Evolutionary conservation across 2,113 vertebrate species (phyloP).

Genomic region (Crocuta crocuta): DNA sequence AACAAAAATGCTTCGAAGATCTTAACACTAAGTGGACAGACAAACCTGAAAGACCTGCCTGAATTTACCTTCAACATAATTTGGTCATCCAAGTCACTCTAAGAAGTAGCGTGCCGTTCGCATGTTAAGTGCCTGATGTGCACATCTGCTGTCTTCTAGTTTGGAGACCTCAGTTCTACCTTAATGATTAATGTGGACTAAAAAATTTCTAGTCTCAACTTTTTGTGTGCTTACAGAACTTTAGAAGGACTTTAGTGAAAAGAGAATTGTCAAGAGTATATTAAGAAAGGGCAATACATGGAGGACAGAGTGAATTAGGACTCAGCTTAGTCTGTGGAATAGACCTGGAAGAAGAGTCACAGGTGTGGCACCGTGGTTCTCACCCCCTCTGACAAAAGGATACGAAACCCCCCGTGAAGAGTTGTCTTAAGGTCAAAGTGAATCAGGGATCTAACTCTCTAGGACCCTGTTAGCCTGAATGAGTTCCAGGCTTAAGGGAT

Average conservation of each 20-base stretch:
- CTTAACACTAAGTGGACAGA: neutral
- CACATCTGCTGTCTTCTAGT: neutral
- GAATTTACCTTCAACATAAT: neutral
- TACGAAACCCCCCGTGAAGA: neutral
- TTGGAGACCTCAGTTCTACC: neutral
- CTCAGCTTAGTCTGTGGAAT: neutral
- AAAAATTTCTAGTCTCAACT: neutral
- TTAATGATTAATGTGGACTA: neutral
- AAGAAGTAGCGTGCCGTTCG: neutral
- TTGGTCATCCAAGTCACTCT: neutral
- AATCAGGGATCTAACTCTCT: neutral
- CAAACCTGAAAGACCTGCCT: neutral
- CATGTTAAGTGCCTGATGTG: neutral
- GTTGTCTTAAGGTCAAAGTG: neutral
- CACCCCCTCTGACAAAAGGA: rapidly evolving
- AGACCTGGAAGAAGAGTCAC: neutral
- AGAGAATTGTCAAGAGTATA: neutral
- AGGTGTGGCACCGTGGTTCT: neutral
- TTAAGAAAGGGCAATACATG: neutral
- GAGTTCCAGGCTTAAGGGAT: neutral
- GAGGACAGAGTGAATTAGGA: neutral
- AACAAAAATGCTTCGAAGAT: neutral
- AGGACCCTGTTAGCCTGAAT: neutral
- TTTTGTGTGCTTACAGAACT: neutral
- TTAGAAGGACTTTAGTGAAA: neutral